These are phyloP conservation scores for Stichopus horrens DNA, from an alignment of 53 echinoderm and acorn worm species.

Conservation along the genomic window DNA sequence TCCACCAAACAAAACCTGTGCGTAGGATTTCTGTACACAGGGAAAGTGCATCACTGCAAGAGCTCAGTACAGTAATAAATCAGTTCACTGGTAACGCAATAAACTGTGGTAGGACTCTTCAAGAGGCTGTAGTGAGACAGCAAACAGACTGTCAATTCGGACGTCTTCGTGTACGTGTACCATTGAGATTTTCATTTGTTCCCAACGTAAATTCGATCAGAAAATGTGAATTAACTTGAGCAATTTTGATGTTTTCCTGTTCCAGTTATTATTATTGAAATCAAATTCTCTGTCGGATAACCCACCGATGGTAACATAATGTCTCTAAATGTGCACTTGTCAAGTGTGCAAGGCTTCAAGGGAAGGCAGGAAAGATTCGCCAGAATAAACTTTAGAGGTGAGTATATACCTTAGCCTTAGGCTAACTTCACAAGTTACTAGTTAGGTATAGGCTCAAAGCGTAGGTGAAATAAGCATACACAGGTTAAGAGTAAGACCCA, in stretches of 20 bases:
- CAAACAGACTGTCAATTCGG: too few species aligned
- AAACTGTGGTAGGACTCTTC: background rate
- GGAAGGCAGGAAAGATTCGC: constrained; percentile 72
- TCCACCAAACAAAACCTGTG: constrained; percentile 31
- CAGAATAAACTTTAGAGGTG: constrained; percentile 84
- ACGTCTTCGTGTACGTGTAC: background rate
- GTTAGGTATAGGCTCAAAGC: background rate
- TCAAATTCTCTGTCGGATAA: too few species aligned
- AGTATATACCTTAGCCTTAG: constrained; percentile 15
- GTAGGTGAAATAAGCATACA: too few species aligned
- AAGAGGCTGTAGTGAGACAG: too few species aligned
- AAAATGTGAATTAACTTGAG: background rate
- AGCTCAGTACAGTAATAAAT: background rate
- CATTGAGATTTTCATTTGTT: background rate
- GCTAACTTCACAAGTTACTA: background rate
- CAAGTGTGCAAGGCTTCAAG: constrained; percentile 73
- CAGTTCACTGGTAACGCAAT: background rate
- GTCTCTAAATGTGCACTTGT: constrained; percentile 77
- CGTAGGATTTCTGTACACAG: background rate
- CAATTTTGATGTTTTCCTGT: background rate
- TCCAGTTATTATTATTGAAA: background rate
- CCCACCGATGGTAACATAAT: constrained; percentile 36
- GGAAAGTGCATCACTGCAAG: background rate
- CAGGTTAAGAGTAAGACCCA: too few species aligned
- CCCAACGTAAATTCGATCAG: background rate